Percentiles rank a stretch among this genome's conserved stretches.
These are phyloP conservation scores for Cydia amplana DNA, from an alignment of 1,140 invertebrate species.

Conservation along the genomic window DNA sequence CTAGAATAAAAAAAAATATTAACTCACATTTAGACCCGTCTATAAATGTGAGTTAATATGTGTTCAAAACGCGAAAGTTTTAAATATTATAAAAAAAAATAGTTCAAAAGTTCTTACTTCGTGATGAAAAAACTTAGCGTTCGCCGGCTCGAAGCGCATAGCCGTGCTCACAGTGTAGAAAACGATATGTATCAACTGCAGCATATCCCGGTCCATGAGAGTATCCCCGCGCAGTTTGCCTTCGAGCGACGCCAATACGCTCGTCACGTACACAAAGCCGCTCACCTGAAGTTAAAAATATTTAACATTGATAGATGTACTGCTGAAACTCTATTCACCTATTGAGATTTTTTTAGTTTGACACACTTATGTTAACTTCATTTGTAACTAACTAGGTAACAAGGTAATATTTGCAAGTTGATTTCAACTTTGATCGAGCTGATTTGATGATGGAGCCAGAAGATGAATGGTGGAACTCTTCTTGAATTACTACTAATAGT, in stretches of 20 bases:
- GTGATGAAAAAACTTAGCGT: slow-evolving; percentile 98
- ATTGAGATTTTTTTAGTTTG: background rate
- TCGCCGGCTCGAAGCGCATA: slow-evolving; percentile 99
- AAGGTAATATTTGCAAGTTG: too few relatives aligned
- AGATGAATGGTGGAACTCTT: background rate
- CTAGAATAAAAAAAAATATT: background rate
- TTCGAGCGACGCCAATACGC: slow-evolving; percentile 96
- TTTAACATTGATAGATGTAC: background rate
- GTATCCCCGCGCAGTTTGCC: slow-evolving; percentile 83
- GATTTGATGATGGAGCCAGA: too few relatives aligned
- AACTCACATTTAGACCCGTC: too few relatives aligned
- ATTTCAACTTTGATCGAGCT: too few relatives aligned
- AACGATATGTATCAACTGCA: slow-evolving; percentile 91
- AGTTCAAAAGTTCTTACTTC: slow-evolving; percentile 83
- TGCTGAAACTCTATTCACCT: background rate
- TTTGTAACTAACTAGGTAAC: too few relatives aligned
- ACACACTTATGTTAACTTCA: background rate
- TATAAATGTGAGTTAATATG: too few relatives aligned
- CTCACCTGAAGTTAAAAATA: slow-evolving; percentile 81
- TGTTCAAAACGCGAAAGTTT: too few relatives aligned
- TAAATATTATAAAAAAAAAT: background rate
- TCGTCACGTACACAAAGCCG: slow-evolving; percentile 98
- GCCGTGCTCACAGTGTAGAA: slow-evolving; percentile 98
- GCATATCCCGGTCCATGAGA: slow-evolving; percentile 79
- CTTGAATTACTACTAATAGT: too few relatives aligned